phyloP scores from a whole-genome alignment of 2,113 vertebrate genomes.

The Quiscalus mexicanus region DNA sequence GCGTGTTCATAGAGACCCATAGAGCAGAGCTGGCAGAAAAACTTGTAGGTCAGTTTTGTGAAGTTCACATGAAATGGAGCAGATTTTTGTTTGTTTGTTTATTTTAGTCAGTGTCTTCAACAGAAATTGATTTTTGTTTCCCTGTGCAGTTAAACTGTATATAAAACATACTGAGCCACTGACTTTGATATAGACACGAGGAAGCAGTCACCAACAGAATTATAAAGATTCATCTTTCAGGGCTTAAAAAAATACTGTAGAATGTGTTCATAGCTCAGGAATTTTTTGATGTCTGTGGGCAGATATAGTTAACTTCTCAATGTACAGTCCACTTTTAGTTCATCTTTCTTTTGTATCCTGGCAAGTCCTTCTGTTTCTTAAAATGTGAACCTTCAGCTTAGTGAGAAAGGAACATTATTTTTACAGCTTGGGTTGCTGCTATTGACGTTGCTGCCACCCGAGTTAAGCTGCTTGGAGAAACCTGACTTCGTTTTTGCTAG shows the following conservation, averaged over 20 bases:
- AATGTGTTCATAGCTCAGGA: not conserved
- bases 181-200: not conserved
- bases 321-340: not conserved
- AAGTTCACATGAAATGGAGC: not conserved
- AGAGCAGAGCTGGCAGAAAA: not conserved
- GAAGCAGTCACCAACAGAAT: not conserved
- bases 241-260: not conserved
- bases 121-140: not conserved
- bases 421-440: not conserved
- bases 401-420: not conserved
- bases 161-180: not conserved
- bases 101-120: not conserved
- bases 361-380: not conserved
- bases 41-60: not conserved
- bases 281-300: not conserved
- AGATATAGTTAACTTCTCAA: not conserved
- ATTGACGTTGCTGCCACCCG: rapidly evolving
- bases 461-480: not conserved
- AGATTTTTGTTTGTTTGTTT: not conserved
- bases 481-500: not conserved
- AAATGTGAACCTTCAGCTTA: not conserved
- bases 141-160: not conserved
- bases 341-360: rapidly evolving
- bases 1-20: rapidly evolving
- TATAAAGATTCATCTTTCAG: not conserved